A percentile compares a stretch with the other conserved stretches of the same genome.
These are phyloP conservation scores for Diadema setosum DNA, from an alignment of 35 echinoderm and acorn worm genomes.

Conservation along the genomic window DNA sequence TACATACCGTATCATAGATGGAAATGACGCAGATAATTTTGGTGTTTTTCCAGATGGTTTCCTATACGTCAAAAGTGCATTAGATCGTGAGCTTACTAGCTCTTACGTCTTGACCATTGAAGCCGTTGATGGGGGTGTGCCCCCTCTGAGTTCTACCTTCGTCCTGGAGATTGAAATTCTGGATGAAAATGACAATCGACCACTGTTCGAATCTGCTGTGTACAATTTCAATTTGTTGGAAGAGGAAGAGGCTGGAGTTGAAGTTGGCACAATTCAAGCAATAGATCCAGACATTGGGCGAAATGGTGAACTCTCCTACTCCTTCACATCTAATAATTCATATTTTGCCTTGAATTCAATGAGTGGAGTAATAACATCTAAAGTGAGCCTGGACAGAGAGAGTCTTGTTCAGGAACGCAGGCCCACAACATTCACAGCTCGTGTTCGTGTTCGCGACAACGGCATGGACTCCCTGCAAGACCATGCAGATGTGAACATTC, in stretches of 20 bases:
- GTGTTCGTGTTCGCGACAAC: constrained; percentile 67
- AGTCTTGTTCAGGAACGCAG: not conserved
- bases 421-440: constrained; percentile 12
- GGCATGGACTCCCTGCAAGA: constrained; percentile 48
- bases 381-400: constrained; percentile 71
- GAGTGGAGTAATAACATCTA: constrained; percentile 55
- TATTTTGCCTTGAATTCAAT: constrained; percentile 56
- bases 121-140: constrained; percentile 82
- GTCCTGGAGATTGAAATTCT: constrained; percentile 39
- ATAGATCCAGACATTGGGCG: constrained; percentile 63
- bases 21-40: constrained; percentile 82
- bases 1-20: constrained; percentile 62
- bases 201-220: constrained; percentile 74
- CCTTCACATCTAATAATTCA: constrained; percentile 52
- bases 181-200: constrained; percentile 96
- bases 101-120: constrained; percentile 52
- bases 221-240: constrained; percentile 82
- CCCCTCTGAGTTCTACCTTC: constrained; percentile 30
- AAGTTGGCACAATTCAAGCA: constrained; percentile 68
- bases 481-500: constrained; percentile 46
- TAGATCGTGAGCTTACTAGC: constrained; percentile 74
- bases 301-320: constrained; percentile 72
- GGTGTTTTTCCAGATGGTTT: constrained; percentile 92
- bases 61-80: constrained; percentile 74
- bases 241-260: not conserved